These are phyloP conservation scores for Oncorhynchus clarkii DNA, from an alignment of 2,113 vertebrate species.

Conservation along the genomic window DNA sequence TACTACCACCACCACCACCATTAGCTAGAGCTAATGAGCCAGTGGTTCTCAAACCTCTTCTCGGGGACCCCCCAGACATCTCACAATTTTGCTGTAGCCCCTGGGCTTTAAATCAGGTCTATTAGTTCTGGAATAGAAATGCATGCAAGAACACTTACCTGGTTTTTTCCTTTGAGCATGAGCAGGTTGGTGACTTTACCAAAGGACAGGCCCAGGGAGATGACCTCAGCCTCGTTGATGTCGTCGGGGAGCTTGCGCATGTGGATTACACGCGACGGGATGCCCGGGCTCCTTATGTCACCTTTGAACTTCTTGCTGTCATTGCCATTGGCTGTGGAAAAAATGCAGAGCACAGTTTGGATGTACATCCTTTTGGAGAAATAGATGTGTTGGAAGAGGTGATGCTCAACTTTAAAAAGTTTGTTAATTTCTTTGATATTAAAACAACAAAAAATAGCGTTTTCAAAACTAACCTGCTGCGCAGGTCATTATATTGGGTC, in stretches of 20 bases:
- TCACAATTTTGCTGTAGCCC: too few relatives aligned
- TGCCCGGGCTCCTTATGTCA: slow-evolving; percentile 79
- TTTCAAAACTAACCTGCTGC: slow-evolving; percentile 80
- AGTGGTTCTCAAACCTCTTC: too few relatives aligned
- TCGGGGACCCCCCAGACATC: too few relatives aligned
- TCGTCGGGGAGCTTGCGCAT: slow-evolving; percentile 89
- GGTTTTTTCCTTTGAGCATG: slow-evolving; percentile 96
- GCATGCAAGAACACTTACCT: slow-evolving; percentile 69
- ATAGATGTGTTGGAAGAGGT: too few relatives aligned
- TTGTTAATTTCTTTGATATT: too few relatives aligned
- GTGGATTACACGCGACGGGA: slow-evolving; percentile 90
- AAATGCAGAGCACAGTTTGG: background rate
- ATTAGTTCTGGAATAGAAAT: too few relatives aligned
- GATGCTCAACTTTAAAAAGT: too few relatives aligned
- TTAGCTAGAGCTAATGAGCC: too few relatives aligned
- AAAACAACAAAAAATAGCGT: too few relatives aligned
- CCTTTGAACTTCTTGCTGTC: slow-evolving; percentile 97
- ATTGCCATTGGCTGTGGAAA: slow-evolving; percentile 86
- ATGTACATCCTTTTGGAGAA: background rate
- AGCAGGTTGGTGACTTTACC: slow-evolving; percentile 95
- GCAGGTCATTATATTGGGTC: slow-evolving; percentile 95
- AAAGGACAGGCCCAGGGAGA: slow-evolving; percentile 91
- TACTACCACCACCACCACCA: too few relatives aligned
- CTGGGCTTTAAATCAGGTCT: too few relatives aligned
- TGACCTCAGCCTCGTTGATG: slow-evolving; percentile 90